These are phyloP conservation scores for Carposina sasakii DNA, from an alignment of 1,140 invertebrate species.

Conservation along the genomic window DNA sequence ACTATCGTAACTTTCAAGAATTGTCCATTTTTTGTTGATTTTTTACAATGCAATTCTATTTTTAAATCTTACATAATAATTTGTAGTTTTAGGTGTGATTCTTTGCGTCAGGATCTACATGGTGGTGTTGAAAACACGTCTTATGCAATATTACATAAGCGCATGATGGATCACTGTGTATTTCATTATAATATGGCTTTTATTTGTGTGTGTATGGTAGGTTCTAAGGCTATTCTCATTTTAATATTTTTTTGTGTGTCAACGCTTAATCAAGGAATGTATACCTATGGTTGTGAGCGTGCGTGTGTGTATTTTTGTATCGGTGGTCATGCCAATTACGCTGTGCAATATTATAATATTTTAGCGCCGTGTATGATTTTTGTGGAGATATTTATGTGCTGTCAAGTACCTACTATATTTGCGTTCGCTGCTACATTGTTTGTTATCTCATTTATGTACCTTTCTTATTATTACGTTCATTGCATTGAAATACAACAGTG, in stretches of 20 bases:
- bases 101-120: too few relatives aligned
- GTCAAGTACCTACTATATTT: background rate
- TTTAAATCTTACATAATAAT: background rate
- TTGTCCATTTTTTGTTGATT: background rate
- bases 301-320: background rate
- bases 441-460: background rate
- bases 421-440: background rate
- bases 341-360: background rate
- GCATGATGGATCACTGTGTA: too few relatives aligned
- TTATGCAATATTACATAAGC: too few relatives aligned
- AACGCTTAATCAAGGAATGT: background rate
- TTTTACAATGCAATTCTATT: background rate
- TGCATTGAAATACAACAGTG: background rate
- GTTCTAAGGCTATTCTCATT: too few relatives aligned
- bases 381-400: background rate
- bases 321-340: background rate
- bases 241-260: too few relatives aligned
- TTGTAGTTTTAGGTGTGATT: background rate
- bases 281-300: background rate
- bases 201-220: too few relatives aligned
- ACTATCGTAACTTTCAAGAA: background rate
- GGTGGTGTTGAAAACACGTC: too few relatives aligned
- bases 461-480: background rate
- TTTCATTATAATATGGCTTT: too few relatives aligned
- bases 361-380: background rate